phyloP scores from a whole-genome alignment of 2,113 vertebrate genomes.

The Ameiurus melas region DNA sequence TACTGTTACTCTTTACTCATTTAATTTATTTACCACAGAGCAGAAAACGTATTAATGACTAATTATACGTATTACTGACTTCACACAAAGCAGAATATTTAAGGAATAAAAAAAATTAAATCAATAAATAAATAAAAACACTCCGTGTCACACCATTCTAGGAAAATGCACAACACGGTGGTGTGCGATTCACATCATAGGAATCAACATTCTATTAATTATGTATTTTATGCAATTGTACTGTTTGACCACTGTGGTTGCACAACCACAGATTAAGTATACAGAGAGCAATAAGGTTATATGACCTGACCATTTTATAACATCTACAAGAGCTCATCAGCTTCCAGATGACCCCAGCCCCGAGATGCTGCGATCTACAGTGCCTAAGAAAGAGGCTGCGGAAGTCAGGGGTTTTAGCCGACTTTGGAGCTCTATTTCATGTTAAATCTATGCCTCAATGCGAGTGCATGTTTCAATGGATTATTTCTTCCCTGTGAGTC shows the following conservation, averaged over 20 bases:
- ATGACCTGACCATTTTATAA: too few species aligned
- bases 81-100: background rate
- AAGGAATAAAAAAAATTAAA: background rate
- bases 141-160: too few species aligned
- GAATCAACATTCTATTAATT: too few species aligned
- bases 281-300: too few species aligned
- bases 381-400: background rate
- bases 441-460: background rate
- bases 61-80: background rate
- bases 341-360: background rate
- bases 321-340: background rate
- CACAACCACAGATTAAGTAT: too few species aligned
- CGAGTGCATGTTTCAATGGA: background rate
- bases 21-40: background rate
- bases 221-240: too few species aligned
- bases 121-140: too few species aligned
- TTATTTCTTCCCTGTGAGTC: background rate
- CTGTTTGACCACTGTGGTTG: too few species aligned
- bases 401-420: background rate
- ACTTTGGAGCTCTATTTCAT: background rate
- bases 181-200: too few species aligned
- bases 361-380: background rate
- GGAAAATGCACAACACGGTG: too few species aligned
- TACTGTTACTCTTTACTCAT: background rate
- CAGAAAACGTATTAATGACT: background rate